Conservation (phyloP, 2,888 invertebrate species). For the Anarsia innoxiella region DNA sequence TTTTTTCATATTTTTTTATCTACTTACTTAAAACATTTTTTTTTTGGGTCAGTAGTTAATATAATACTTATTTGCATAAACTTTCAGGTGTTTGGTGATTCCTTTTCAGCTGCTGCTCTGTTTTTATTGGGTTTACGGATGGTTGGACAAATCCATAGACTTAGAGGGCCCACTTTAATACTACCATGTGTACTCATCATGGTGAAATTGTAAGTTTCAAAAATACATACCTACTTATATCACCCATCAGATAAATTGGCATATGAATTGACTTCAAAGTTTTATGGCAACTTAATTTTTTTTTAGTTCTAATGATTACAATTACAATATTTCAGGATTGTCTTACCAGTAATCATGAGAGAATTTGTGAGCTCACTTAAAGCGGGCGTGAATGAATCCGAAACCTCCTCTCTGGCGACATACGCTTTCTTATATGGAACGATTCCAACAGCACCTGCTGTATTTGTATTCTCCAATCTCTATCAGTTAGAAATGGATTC, state of each 20-base stretch:
- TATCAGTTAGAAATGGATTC: constrained; percentile 91
- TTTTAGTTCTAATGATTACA: no score
- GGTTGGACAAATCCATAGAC: constrained; percentile 90
- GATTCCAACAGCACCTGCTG: constrained; percentile 96
- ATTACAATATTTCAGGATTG: constrained; percentile 72
- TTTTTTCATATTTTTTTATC: background rate
- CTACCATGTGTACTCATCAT: constrained; percentile 91
- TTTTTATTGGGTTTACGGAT: constrained; percentile 93
- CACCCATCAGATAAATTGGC: no score
- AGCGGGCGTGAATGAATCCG: constrained; percentile 80
- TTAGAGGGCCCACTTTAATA: constrained; percentile 85
- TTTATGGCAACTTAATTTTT: background rate
- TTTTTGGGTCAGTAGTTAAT: background rate
- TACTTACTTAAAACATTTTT: background rate
- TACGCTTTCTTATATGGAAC: constrained; percentile 97
- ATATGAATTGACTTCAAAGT: no score
- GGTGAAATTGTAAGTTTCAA: constrained; percentile 86
- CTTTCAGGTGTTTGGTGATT: constrained; percentile 83
- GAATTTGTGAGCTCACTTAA: constrained; percentile 87
- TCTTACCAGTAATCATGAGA: constrained; percentile 88
- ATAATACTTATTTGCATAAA: constrained; percentile 7
- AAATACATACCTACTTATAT: background rate
- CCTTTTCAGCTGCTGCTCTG: constrained; percentile 93
- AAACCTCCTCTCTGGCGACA: constrained; percentile 88
- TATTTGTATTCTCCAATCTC: constrained; percentile 93